phyloP scores from a whole-genome alignment of 1,140 invertebrate genomes.

The Melipona quadrifasciata region DNA sequence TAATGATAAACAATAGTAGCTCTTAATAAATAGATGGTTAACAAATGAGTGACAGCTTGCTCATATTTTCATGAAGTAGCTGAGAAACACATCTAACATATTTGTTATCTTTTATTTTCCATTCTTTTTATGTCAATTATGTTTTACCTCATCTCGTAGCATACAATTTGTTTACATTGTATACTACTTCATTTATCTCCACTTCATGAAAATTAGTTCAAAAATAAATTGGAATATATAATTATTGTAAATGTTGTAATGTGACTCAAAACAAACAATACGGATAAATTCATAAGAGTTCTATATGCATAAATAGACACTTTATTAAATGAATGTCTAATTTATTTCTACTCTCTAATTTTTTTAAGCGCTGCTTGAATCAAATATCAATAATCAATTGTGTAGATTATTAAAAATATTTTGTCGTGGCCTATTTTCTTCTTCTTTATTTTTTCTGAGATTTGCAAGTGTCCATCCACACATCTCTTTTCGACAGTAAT shows the following conservation, averaged over 20 bases:
- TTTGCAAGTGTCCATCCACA: conserved; percentile 1
- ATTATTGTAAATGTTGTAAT: conserved; percentile 71
- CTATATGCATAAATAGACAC: conserved; percentile 73
- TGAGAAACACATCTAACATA: conserved; percentile 42
- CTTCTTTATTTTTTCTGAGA: background rate
- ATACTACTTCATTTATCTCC: conserved; percentile 63
- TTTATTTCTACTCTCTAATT: conserved; percentile 76
- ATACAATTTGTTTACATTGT: conserved; percentile 58
- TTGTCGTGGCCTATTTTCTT: conserved; percentile 38
- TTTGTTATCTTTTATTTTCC: conserved; percentile 51
- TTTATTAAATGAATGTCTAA: conserved; percentile 74
- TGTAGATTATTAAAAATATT: conserved; percentile 47
- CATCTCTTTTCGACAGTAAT: background rate
- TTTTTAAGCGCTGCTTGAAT: conserved; percentile 65
- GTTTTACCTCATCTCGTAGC: conserved; percentile 52
- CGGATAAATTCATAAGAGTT: conserved; percentile 62
- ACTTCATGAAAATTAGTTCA: conserved; percentile 64
- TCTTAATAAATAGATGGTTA: conserved; percentile 69
- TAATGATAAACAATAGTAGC: conserved; percentile 71
- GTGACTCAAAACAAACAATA: conserved; percentile 58
- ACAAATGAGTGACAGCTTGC: conserved; percentile 63
- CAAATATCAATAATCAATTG: conserved; percentile 57
- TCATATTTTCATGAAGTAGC: conserved; percentile 68
- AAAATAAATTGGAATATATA: conserved; percentile 58
- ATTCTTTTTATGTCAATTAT: conserved; percentile 41